Conservation (phyloP, 92 coral and sea anemone genomes). For the Ricordea florida region DNA sequence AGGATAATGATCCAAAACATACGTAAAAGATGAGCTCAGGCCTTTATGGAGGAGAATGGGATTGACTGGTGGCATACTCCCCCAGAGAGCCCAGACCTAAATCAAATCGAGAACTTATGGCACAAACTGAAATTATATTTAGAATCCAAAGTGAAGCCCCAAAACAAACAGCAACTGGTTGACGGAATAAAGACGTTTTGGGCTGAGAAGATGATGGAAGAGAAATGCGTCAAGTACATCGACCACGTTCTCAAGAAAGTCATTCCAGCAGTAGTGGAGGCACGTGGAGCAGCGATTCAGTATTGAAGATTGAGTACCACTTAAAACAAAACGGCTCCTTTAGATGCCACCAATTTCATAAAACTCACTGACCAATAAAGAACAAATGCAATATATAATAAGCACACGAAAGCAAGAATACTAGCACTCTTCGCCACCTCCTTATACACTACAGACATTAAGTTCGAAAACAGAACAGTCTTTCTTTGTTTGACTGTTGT, state of each 20-base stretch:
- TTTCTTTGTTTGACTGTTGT: too few species aligned
- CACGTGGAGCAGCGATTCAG: slow-evolving; percentile 2
- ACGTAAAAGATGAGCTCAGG: too few species aligned
- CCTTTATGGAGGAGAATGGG: too few species aligned
- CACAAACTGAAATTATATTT: background rate
- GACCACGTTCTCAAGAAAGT: background rate
- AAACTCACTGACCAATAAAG: slow-evolving; percentile 1
- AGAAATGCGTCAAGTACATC: slow-evolving; percentile 17
- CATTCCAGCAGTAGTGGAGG: slow-evolving; percentile 11
- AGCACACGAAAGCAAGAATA: too few species aligned
- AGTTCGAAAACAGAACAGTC: too few species aligned
- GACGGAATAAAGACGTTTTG: slow-evolving; percentile 10
- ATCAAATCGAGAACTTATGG: background rate
- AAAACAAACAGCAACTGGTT: background rate
- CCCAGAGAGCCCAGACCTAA: too few species aligned
- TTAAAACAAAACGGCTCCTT: background rate
- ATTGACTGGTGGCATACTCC: too few species aligned
- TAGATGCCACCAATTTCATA: background rate
- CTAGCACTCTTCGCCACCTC: too few species aligned
- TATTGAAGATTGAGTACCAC: background rate
- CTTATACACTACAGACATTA: too few species aligned
- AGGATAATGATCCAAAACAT: too few species aligned
- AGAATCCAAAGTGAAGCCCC: background rate
- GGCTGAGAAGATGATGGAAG: background rate
- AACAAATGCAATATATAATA: background rate